Evolutionary conservation across 1,140 invertebrate species (phyloP), one percentile per base, ranked within the genome.

Genomic region (Drosophila repleta): DNA sequence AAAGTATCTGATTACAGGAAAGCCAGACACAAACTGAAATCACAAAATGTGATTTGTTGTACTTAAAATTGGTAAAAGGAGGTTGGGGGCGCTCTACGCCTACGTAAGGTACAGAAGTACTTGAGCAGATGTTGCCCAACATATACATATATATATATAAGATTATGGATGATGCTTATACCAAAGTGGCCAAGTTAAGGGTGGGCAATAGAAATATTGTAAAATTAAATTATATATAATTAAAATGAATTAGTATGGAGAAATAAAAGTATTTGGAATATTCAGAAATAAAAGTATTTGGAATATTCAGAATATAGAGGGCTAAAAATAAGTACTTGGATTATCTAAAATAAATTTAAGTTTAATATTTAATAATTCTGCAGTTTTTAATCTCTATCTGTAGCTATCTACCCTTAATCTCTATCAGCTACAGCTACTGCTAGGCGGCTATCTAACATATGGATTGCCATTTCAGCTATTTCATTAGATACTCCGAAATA

Each of bases 1-100:
- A 89, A 90, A 90, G 87, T 90, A 90, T 90, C 87, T 67, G 56
- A 82, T 90, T 81, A 90, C 87, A 90, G 87, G 87, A 90, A 90
- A 90, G 79, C 79, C 79, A 68, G 52, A 88, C 79, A 78, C 84
- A 88, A 82, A 89, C 84, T 87, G 83, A 87, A 87, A 87, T 87
- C 82, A 87, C 82, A 87, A 87, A 88, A 82, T 82, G 74, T 87
- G 83, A 83, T 87, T 87, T 87, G 26, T 46, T 48, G 46, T 20
- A 55, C 55, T 35, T 26, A 49, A 46, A 73, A 85, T 62, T 77
- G 64, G 76, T 76, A 72, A n/a, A n/a, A 77, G 73, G 72, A 67
- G 72, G 77, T 64, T 66, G 53, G 35, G 52, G 13, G 26, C 18
- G 26, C 18, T 7, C 76, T 76, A 51, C 61, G 58, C 37, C 55